Conservation (phyloP, 2,797 vertebrate species). For the Okamejei kenojei region DNA sequence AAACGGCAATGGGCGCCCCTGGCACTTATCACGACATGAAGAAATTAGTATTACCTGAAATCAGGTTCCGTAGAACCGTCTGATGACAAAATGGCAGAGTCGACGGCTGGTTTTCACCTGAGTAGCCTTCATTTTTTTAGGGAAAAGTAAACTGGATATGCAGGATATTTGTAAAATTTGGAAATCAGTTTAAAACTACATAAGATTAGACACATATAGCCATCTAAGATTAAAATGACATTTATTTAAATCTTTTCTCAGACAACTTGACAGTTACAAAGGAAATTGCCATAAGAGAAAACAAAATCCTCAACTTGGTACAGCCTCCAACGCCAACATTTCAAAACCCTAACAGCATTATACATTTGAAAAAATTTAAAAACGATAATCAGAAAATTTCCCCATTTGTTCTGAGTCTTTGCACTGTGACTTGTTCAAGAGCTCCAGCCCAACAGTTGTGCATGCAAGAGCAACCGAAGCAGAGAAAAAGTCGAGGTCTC, state of each 20-base stretch:
- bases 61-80: background rate
- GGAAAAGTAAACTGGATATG: background rate
- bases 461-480: background rate
- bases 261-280: background rate
- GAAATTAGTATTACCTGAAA: background rate
- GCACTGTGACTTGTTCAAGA: background rate
- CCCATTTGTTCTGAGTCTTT: background rate
- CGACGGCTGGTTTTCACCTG: background rate
- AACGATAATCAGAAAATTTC: background rate
- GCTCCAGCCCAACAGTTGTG: background rate
- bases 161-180: background rate
- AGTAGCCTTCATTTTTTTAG: background rate
- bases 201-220: background rate
- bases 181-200: background rate
- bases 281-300: background rate
- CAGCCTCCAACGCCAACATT: background rate
- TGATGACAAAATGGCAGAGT: background rate
- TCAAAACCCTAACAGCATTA: background rate
- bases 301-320: background rate
- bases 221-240: background rate
- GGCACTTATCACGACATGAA: background rate
- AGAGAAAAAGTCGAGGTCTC: slow-evolving; percentile 19
- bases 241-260: background rate
- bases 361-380: background rate
- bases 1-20: background rate